Evolutionary conservation across 2,888 invertebrate species (phyloP).

Genomic region (Carcina quercana): DNA sequence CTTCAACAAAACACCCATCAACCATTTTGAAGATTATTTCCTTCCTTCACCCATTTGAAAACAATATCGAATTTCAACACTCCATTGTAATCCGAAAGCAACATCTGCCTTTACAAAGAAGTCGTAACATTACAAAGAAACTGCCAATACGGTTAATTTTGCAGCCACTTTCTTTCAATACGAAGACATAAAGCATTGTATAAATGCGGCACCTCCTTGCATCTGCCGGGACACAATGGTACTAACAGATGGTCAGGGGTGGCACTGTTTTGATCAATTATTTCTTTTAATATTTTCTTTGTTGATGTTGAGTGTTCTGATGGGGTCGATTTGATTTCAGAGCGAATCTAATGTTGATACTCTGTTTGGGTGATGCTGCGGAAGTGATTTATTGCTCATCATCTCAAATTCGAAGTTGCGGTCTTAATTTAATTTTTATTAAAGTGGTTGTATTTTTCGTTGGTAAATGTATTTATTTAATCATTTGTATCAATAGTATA

Average conservation of each 20-base stretch:
- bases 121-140: slow-evolving; percentile 15
- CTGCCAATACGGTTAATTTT: slow-evolving; percentile 34
- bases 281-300: not conserved
- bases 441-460: too few relatives aligned
- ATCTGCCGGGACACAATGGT: slow-evolving; percentile 25
- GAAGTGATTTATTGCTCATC: too few relatives aligned
- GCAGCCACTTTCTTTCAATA: slow-evolving; percentile 34
- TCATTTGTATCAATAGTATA: too few relatives aligned
- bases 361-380: too few relatives aligned
- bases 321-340: not conserved
- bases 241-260: slow-evolving; percentile 40
- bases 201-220: slow-evolving; percentile 17
- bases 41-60: not conserved
- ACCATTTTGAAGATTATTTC: too few relatives aligned
- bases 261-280: slow-evolving; percentile 31
- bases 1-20: too few relatives aligned
- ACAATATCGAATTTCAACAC: slow-evolving; percentile 3
- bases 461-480: too few relatives aligned
- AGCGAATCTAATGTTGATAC: not conserved
- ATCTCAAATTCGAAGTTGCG: too few relatives aligned
- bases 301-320: too few relatives aligned
- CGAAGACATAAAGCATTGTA: slow-evolving; percentile 2
- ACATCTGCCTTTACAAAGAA: slow-evolving; percentile 9
- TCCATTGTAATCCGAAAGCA: slow-evolving; percentile 8
- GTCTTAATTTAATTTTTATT: too few relatives aligned